These are phyloP conservation scores for Ailuropoda melanoleuca DNA, from an alignment of 2,113 vertebrate species.

Conservation along the genomic window DNA sequence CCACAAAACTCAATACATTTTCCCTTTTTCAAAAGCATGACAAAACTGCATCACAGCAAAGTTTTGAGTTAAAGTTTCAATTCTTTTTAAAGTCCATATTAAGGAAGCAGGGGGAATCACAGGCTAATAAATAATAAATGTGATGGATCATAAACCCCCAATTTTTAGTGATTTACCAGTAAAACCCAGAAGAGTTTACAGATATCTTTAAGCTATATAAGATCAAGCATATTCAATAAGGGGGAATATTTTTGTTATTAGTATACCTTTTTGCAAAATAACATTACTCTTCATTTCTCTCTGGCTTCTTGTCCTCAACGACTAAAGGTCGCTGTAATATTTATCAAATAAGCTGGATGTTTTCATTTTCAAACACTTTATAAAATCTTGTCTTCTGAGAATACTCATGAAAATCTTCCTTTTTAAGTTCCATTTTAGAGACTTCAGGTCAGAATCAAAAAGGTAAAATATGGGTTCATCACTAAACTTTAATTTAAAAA, in stretches of 20 bases:
- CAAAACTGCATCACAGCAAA: background rate
- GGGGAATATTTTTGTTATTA: background rate
- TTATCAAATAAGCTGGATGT: slow-evolving; percentile 31
- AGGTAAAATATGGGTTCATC: background rate
- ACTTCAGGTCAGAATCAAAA: slow-evolving; percentile 37
- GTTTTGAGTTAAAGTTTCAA: background rate
- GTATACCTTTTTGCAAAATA: background rate
- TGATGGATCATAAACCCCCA: background rate
- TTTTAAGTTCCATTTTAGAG: slow-evolving; percentile 11
- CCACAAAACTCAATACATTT: background rate
- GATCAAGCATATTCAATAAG: slow-evolving; percentile 4
- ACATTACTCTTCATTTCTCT: background rate
- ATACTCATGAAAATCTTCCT: slow-evolving; percentile 17
- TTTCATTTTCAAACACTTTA: slow-evolving; percentile 34
- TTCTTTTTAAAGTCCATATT: background rate
- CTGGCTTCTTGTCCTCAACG: background rate
- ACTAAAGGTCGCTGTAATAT: background rate
- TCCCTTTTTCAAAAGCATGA: background rate
- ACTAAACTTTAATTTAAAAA: background rate
- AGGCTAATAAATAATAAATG: background rate
- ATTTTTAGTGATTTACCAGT: slow-evolving; percentile 1
- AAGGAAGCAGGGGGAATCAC: background rate
- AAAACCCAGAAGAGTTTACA: slow-evolving; percentile 5
- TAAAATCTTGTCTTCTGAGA: slow-evolving; percentile 24
- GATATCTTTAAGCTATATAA: background rate